Percentiles rank a stretch among this genome's conserved stretches.
Evolutionary conservation across 2,888 invertebrate genomes (phyloP).

Genomic region (Temnothorax ravouxi): DNA sequence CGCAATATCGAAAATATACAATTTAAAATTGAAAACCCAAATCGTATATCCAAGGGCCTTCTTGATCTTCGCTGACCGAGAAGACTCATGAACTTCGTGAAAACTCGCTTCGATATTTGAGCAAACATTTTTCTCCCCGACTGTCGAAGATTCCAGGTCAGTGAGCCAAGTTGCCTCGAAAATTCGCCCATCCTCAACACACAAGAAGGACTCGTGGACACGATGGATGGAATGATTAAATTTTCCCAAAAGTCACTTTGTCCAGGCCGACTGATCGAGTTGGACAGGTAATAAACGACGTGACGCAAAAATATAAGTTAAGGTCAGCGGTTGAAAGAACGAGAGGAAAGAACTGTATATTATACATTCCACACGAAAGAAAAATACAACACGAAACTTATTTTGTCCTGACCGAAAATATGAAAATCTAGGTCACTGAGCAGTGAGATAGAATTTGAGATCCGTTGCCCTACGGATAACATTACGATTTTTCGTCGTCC

Average conservation of each 20-base stretch:
- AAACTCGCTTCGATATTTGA: constrained; percentile 46
- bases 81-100: constrained; percentile 31
- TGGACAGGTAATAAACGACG: constrained; percentile 3
- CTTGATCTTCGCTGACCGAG: constrained; percentile 21
- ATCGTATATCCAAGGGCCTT: neutral
- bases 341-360: neutral
- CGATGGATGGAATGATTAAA: constrained; percentile 67
- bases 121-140: constrained; percentile 51
- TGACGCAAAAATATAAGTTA: constrained; percentile 2
- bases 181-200: constrained; percentile 45
- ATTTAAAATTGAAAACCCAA: neutral
- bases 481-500: neutral
- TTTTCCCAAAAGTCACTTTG: constrained; percentile 63
- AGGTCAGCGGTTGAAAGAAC: neutral
- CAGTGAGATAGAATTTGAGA: neutral
- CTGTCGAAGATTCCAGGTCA: constrained; percentile 68
- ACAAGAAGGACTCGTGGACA: constrained; percentile 30
- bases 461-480: neutral
- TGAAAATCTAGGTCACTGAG: constrained; percentile 31
- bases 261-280: constrained; percentile 39
- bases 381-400: neutral
- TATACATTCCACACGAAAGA: neutral
- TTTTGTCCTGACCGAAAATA: constrained; percentile 8
- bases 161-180: constrained; percentile 32
- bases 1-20: neutral